Evolutionary conservation across 2,888 invertebrate genomes (phyloP), one percentile per base, ranked within the genome.

Genomic region (Mythimna ferrago): DNA sequence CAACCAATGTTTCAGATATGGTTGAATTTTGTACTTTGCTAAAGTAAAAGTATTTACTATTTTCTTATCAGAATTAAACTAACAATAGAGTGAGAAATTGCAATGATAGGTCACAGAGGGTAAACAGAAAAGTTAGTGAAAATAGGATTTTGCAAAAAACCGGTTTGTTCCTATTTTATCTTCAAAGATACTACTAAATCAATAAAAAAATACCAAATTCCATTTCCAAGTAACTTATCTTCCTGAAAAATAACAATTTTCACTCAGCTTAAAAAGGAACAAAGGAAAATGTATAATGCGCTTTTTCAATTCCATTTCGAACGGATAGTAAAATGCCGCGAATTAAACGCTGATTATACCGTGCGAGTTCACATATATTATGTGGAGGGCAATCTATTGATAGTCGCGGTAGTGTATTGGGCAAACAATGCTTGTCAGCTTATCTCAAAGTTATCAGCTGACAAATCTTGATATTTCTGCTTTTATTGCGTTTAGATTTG

Each of bases 1-100:
- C 32, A 69, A 64, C 58, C 41, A 66, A 62, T 72, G 72, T 76
- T 80, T 67, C 19, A 71, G 71, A 76, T 76, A 76, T 0, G n/a
- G 51, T 58, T 64, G 38, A 21, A 60, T 57, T 60, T 58, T 51
- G 3, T 53, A 32, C 21, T 61, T 77, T 32, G 54, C n/a, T n/a
- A 35, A 58, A 58, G 53, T 67, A 54, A 48, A 63, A 53, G 41
- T 19, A 57, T 56, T 53, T 67, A 51, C 32, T 51, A 35, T 53
- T 11, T 67, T 57, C 6, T 61, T 67, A 67, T 61, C 44, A 64
- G n/a, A 19, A 19, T 48, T 60, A 1, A 60, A 44, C 26, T 63
- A 21, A 14, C 41, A 38, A 53, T 1, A 53, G 14, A 19, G 2
- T 9, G 19, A n/a, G 51, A 16, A 48, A 16, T 44, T 44, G 14